Conservation (phyloP, 2,113 vertebrate species). For the Thunnus thynnus region DNA sequence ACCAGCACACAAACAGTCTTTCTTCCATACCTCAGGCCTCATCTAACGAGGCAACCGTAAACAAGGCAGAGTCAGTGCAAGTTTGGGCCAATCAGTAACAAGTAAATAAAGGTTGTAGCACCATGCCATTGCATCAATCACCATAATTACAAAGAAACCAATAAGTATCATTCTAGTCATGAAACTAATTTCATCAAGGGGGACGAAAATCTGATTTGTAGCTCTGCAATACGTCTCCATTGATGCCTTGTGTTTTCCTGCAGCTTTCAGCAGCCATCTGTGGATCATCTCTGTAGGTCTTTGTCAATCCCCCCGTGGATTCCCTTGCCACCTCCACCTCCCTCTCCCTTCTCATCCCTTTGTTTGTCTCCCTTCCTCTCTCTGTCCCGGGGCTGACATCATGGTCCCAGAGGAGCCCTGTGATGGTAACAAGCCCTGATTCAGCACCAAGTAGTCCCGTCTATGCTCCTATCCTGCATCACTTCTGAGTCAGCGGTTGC, state of each 20-base stretch:
- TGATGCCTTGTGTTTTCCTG: conserved; percentile 34
- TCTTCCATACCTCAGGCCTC: not conserved
- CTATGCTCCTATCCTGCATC: conserved; percentile 24
- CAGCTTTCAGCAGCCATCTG: conserved; percentile 64
- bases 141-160: conserved; percentile 5
- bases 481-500: conserved; percentile 25
- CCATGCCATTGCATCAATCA: conserved; percentile 3
- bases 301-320: conserved; percentile 46
- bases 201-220: conserved; percentile 7
- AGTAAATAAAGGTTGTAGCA: not conserved
- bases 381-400: conserved; percentile 70
- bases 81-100: not conserved
- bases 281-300: conserved; percentile 46
- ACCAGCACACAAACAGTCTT: conserved; percentile 30
- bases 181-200: conserved; percentile 20
- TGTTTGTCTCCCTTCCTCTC: conserved; percentile 52
- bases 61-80: not conserved
- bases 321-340: conserved; percentile 38
- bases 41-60: conserved; percentile 4
- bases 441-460: conserved; percentile 57
- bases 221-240: conserved; percentile 11
- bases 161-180: not conserved
- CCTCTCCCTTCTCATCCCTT: conserved; percentile 51
- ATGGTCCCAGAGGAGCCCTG: conserved; percentile 64
- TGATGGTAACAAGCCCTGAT: conserved; percentile 67